Evolutionary conservation across 2,797 vertebrate genomes (phyloP).

Genomic region (Acanthiza pusilla): DNA sequence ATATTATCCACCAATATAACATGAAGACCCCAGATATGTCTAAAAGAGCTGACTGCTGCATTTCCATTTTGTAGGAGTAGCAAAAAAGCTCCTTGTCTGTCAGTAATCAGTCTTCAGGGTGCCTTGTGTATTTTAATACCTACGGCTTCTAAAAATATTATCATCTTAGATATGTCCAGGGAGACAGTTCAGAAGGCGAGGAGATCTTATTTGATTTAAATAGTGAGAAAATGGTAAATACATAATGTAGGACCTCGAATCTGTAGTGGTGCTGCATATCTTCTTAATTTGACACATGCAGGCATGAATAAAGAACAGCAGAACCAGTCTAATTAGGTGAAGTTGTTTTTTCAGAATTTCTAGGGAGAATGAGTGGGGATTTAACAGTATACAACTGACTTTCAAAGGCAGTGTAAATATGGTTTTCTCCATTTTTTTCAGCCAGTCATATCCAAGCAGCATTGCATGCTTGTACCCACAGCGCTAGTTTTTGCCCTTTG

Average conservation of each 20-base stretch:
- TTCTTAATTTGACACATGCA: background rate
- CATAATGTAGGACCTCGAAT: background rate
- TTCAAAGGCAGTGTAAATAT: background rate
- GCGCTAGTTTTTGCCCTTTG: background rate
- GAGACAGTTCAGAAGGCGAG: background rate
- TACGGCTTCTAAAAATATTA: background rate
- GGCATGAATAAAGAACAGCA: background rate
- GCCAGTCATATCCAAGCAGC: background rate
- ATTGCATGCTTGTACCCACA: background rate
- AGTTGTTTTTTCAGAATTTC: background rate
- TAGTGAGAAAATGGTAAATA: background rate
- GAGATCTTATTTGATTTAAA: background rate
- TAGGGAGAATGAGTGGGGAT: background rate
- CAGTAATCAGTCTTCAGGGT: background rate
- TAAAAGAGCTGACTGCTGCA: background rate
- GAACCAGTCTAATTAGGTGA: background rate
- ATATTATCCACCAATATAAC: background rate
- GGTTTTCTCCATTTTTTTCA: background rate
- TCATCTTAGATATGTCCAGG: background rate
- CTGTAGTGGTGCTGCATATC: background rate
- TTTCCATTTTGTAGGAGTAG: background rate
- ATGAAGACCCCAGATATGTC: background rate
- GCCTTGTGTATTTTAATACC: background rate
- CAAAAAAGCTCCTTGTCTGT: background rate
- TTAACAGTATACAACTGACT: background rate